Conservation (phyloP, 2,113 vertebrate species). For the Poeciliopsis turrubarensis region DNA sequence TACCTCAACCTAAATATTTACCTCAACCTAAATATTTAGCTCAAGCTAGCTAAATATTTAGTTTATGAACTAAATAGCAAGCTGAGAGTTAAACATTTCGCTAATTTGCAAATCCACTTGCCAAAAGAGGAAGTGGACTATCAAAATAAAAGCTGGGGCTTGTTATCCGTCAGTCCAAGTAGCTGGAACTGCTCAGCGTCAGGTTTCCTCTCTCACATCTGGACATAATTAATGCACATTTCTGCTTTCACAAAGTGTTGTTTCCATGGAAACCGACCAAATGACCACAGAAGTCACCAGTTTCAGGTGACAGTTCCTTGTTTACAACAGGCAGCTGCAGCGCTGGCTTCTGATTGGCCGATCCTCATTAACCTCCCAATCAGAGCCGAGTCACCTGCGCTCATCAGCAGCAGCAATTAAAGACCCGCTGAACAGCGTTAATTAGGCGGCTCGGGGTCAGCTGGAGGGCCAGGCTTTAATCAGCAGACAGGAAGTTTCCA, state of each 20-base stretch:
- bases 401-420: slow-evolving; percentile 25
- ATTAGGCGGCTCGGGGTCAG: slow-evolving; percentile 16
- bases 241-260: neutral
- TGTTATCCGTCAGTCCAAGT: too few species aligned
- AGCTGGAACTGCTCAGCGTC: too few species aligned
- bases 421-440: slow-evolving; percentile 44
- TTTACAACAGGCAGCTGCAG: neutral
- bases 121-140: too few species aligned
- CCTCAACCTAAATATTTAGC: too few species aligned
- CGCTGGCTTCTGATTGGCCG: slow-evolving; percentile 34
- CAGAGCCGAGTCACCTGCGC: neutral
- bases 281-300: neutral
- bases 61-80: too few species aligned
- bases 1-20: too few species aligned
- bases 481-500: neutral
- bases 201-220: too few species aligned
- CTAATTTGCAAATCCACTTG: too few species aligned
- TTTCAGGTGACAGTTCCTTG: neutral
- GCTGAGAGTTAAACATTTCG: too few species aligned
- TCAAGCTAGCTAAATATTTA: too few species aligned
- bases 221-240: too few species aligned
- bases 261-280: neutral
- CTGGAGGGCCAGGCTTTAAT: slow-evolving; percentile 13
- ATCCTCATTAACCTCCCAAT: slow-evolving; percentile 35
- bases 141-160: too few species aligned